Evolutionary conservation across 2,113 vertebrate genomes (phyloP).

Genomic region (Pardalotus punctatus): DNA sequence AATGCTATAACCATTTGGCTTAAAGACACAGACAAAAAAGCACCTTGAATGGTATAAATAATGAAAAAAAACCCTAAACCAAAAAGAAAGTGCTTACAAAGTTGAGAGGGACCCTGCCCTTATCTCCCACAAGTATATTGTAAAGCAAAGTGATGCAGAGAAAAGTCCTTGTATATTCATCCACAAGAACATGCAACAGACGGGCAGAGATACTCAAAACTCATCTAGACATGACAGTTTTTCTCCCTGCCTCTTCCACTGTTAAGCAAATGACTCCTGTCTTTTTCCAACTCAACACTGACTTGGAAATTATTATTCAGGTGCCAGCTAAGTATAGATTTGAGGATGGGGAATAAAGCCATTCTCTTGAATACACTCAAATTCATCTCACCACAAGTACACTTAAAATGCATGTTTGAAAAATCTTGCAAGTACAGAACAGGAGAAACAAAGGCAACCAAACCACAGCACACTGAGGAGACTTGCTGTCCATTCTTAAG

Average conservation of each 20-base stretch:
- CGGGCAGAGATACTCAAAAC: not conserved
- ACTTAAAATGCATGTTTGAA: not conserved
- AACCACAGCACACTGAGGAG: not conserved
- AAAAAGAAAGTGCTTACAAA: not conserved
- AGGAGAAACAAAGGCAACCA: not conserved
- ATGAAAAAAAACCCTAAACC: not conserved
- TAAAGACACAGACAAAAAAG: not conserved
- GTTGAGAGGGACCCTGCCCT: not conserved
- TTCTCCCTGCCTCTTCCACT: not conserved
- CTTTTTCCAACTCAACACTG: not conserved
- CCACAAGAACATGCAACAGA: not conserved
- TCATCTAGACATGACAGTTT: not conserved
- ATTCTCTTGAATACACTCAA: not conserved
- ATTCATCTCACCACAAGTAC: not conserved
- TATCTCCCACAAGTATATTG: not conserved
- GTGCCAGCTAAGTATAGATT: not conserved
- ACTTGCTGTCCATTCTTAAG: not conserved
- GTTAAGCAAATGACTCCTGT: not conserved
- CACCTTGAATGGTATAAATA: not conserved
- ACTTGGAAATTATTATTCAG: not conserved
- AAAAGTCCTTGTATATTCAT: not conserved
- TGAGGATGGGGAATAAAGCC: not conserved
- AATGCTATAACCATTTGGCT: not conserved
- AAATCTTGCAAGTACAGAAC: not conserved
- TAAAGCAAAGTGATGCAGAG: not conserved